Conservation (phyloP, 92 coral and sea anemone genomes). For the Epizoanthus ramosus region DNA sequence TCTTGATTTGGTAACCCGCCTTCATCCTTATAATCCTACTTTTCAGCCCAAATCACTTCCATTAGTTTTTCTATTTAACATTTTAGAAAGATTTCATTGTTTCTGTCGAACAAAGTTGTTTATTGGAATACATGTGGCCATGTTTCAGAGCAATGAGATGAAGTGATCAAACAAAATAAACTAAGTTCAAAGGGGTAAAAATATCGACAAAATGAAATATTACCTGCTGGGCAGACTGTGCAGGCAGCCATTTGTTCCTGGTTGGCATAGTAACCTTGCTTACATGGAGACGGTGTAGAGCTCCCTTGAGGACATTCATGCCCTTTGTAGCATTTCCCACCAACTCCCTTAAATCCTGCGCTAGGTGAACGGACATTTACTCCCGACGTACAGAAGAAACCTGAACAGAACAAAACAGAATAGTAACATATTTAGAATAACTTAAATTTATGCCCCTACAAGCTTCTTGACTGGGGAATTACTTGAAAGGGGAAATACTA, state of each 20-base stretch:
- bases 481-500: too few species aligned
- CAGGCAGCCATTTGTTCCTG: conserved; percentile 84
- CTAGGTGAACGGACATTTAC: conserved; percentile 86
- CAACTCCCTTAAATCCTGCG: conserved; percentile 66
- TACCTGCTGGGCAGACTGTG: conserved; percentile 83
- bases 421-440: background rate
- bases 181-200: background rate
- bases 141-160: too few species aligned
- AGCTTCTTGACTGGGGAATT: too few species aligned
- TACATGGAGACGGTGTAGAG: conserved; percentile 76
- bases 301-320: conserved; percentile 93
- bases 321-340: conserved; percentile 86
- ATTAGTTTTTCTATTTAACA: too few species aligned
- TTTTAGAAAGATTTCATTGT: too few species aligned
- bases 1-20: too few species aligned
- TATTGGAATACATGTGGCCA: too few species aligned
- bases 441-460: background rate
- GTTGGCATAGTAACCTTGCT: conserved; percentile 82
- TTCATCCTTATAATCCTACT: too few species aligned
- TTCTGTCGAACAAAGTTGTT: too few species aligned
- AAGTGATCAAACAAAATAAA: background rate
- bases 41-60: too few species aligned
- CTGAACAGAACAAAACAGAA: conserved; percentile 39
- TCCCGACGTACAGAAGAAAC: conserved; percentile 91
- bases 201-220: background rate